Percentiles rank a stretch among this genome's conserved stretches.
Evolutionary conservation across 2,113 vertebrate genomes (phyloP).

Genomic region (Alligator mississippiensis): DNA sequence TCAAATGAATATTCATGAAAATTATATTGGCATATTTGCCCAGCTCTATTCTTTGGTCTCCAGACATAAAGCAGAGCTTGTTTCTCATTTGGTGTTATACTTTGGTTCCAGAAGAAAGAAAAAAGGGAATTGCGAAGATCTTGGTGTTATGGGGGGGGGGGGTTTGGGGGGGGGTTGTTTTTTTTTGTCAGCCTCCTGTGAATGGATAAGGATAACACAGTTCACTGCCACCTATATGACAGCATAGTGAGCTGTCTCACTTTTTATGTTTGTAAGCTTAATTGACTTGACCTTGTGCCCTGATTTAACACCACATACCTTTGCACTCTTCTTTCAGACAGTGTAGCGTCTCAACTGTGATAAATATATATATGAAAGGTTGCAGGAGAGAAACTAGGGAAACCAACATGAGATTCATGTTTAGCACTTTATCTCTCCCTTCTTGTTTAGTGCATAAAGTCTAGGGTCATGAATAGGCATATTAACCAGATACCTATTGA

Average conservation of each 20-base stretch:
- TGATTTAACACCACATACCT: neutral
- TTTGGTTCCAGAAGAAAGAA: neutral
- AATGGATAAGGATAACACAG: neutral
- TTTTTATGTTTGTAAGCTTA: neutral
- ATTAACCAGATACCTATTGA: too few relatives aligned
- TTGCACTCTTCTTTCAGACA: neutral
- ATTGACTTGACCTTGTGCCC: neutral
- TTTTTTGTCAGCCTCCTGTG: neutral
- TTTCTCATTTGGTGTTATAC: neutral
- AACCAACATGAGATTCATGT: neutral
- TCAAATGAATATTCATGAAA: too few relatives aligned
- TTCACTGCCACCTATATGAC: neutral
- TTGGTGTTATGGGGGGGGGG: neutral
- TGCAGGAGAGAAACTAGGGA: neutral
- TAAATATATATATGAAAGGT: neutral
- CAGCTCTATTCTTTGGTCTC: too few relatives aligned
- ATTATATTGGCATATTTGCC: too few relatives aligned
- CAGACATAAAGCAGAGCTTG: too few relatives aligned
- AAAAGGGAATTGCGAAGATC: neutral
- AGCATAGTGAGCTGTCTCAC: neutral
- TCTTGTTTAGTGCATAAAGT: neutral
- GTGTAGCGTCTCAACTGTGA: neutral
- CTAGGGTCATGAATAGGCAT: neutral
- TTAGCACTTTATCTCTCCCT: neutral
- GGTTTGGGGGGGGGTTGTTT: neutral